Percentiles rank a stretch among this genome's conserved stretches.
Evolutionary conservation across 2,888 invertebrate species (phyloP).

Genomic region (Drosophila recens): DNA sequence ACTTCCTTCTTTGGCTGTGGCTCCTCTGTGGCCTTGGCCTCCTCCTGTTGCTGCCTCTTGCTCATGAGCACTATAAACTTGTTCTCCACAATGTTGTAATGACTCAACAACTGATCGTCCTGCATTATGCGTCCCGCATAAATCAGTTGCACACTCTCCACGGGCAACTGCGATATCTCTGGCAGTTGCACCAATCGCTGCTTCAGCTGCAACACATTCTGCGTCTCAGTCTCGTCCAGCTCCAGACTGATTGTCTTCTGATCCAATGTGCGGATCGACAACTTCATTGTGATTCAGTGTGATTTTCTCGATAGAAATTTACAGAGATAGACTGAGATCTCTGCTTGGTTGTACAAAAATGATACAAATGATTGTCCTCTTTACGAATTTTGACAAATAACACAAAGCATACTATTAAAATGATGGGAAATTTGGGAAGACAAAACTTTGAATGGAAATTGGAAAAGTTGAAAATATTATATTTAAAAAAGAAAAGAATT

Average conservation of each 20-base stretch:
- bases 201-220: slow-evolving; percentile 95
- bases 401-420: background rate
- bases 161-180: slow-evolving; percentile 86
- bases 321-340: background rate
- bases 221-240: slow-evolving; percentile 89
- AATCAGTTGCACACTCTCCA: slow-evolving; percentile 95
- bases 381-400: background rate
- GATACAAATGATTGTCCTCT: background rate
- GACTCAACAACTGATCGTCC: slow-evolving; percentile 92
- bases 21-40: background rate
- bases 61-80: slow-evolving; percentile 99
- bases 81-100: slow-evolving; percentile 96
- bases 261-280: slow-evolving; percentile 96
- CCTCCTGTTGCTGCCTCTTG: slow-evolving; percentile 56
- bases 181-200: slow-evolving; percentile 84
- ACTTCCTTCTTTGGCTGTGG: background rate
- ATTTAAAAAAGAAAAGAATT: no score
- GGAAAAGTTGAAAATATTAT: no score
- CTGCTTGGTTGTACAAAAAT: background rate
- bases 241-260: slow-evolving; percentile 96
- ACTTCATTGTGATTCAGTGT: slow-evolving; percentile 83
- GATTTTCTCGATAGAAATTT: background rate
- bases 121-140: slow-evolving; percentile 97
- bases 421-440: background rate
- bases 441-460: no score